Evolutionary conservation across 2,888 invertebrate species (phyloP).

Genomic region (Rhamphomyia laevipes): DNA sequence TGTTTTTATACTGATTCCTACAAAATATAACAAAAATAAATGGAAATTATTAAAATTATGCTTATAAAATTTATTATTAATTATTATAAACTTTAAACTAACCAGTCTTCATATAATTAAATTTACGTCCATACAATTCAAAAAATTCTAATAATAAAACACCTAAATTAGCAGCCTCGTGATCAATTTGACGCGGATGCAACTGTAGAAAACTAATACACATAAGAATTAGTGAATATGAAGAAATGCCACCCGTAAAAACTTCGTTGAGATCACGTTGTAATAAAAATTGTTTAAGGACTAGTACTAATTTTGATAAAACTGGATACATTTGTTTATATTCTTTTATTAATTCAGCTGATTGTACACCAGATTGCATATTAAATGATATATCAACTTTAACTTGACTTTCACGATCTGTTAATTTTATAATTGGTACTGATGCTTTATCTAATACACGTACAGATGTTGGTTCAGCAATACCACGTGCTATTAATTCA

Average conservation of each 20-base stretch:
- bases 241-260: constrained; percentile 98
- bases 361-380: constrained; percentile 94
- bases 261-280: constrained; percentile 98
- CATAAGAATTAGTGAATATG: constrained; percentile 96
- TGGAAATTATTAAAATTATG: no score
- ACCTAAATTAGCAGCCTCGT: constrained; percentile 68
- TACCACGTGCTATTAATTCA: constrained; percentile 77
- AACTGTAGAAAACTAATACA: constrained; percentile 93
- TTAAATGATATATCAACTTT: constrained; percentile 99
- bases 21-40: neutral
- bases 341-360: constrained; percentile 88
- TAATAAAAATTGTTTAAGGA: constrained; percentile 95
- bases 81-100: constrained; percentile 1
- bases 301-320: constrained; percentile 87
- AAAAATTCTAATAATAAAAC: constrained; percentile 93
- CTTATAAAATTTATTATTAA: no score
- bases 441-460: constrained; percentile 97
- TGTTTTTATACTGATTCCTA: constrained; percentile 73
- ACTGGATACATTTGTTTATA: constrained; percentile 82
- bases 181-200: constrained; percentile 73
- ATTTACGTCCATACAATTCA: constrained; percentile 92
- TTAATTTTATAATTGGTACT: constrained; percentile 96
- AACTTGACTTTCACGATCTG: constrained; percentile 67
- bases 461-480: constrained; percentile 80
- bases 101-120: constrained; percentile 89